Base-by-base conservation (phyloP, 2,113 vertebrate genomes). In the Corythaeola cristata region DNA sequence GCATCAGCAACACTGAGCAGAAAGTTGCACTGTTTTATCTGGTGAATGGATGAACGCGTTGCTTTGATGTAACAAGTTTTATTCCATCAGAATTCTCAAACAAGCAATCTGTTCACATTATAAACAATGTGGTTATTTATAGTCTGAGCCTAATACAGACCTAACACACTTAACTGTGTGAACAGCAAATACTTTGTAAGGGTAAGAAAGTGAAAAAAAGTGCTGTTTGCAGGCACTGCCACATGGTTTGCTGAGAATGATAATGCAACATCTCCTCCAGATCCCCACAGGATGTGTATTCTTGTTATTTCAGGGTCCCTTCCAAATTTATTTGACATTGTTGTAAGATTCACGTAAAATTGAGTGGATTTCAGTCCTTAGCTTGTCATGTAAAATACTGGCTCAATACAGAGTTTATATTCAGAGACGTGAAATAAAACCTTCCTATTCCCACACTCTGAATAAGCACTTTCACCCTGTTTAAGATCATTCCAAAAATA, bases 401-500 rank as follows among this genome's bases (percentile, higher is more conserved):
- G 12, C 50, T 95, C 73, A 85, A 73, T 89, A 68, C 26, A 79
- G 41, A 64, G 74, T 79, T 95, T 89, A 14, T 85, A 64, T 77
- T 93, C 4, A 13, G 64, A 90, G 59, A 94, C 58, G 85, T 86
- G 80, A 96, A 94, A 96, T 91, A 89, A 94, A 95, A 79, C 72
- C 93, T 96, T 89, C 37, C 68, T 92, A 88, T 95, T 95, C 85
- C 90, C 60, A 74, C 64, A 95, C 47, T 44, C 69, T 89, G 63
- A 96, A 95, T 82, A 96, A 97, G 92, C 80, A 96, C 94, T 97
- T 97, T 95, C 84, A 89, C 92, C 50, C 56, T 69, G n/a, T 72
- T 96, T 82, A 96, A 97, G 89, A 95, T 88, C 74, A 78, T 96
- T 97, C 96, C 96, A 96, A 97, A 95, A 97, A 95, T 76, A 97